Conservation (phyloP, 2,797 vertebrate species). For the Halcyon badia region DNA sequence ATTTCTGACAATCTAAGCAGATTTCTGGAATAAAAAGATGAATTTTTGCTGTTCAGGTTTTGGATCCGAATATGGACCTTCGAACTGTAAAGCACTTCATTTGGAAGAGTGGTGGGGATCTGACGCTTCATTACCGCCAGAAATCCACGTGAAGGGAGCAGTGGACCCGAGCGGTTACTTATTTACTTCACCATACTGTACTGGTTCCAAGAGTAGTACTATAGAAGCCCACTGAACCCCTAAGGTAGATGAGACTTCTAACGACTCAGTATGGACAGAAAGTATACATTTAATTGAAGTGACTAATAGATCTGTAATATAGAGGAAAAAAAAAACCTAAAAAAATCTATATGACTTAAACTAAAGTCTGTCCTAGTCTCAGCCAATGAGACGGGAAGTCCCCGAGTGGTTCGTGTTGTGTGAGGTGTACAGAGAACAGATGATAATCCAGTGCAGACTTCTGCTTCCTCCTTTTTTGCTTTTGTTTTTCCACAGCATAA, state of each 20-base stretch:
- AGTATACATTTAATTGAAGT: conserved; percentile 74
- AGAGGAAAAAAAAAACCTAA: conserved; percentile 57
- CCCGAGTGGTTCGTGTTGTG: conserved; percentile 42
- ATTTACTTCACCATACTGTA: conserved; percentile 66
- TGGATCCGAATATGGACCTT: conserved; percentile 99
- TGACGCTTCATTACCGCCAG: conserved; percentile 98
- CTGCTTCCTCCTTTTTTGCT: conserved; percentile 58
- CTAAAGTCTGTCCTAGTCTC: conserved; percentile 72
- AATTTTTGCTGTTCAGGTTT: conserved; percentile 82
- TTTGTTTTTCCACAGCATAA: conserved; percentile 46
- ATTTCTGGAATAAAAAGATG: not conserved
- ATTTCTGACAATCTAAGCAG: not conserved
- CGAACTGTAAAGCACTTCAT: conserved; percentile 99
- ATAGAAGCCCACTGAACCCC: conserved; percentile 82
- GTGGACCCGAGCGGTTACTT: not conserved
- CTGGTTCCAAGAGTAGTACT: conserved; percentile 79
- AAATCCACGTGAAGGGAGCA: conserved; percentile 92
- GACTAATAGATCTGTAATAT: conserved; percentile 82
- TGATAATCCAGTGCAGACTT: conserved; percentile 73
- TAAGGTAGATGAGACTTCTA: conserved; percentile 77
- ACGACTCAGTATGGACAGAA: conserved; percentile 71
- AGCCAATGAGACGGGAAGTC: conserved; percentile 45
- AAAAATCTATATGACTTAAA: conserved; percentile 71
- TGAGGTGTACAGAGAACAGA: conserved; percentile 70
- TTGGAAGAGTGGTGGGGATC: conserved; percentile 98